A percentile compares a stretch with the other conserved stretches of the same genome.
Conservation (phyloP, 2,797 vertebrate genomes). For the Anisognathus igniventris region DNA sequence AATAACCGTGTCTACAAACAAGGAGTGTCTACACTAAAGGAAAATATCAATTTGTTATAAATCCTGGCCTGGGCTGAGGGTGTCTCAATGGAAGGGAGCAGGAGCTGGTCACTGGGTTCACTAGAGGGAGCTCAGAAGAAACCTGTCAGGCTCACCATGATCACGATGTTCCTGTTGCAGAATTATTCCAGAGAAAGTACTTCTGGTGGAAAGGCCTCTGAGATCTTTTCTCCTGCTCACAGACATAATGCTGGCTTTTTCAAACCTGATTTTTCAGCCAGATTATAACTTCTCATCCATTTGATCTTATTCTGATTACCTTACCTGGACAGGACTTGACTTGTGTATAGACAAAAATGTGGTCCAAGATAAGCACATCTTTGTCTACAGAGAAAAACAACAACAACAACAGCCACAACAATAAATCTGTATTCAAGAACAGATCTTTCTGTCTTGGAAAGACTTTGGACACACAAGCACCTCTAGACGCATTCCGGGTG, state of each 20-base stretch:
- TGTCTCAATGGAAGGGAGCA: background rate
- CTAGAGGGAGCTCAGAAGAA: conserved; percentile 66
- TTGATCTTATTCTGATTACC: background rate
- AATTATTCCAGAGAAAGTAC: background rate
- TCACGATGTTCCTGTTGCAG: background rate
- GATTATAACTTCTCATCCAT: background rate
- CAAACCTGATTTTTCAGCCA: background rate
- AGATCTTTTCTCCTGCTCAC: background rate
- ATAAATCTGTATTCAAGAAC: background rate
- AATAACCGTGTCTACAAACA: background rate
- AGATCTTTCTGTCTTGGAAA: background rate
- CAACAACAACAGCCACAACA: background rate
- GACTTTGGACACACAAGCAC: background rate
- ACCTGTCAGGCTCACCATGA: background rate
- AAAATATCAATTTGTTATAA: background rate
- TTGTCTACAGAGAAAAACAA: background rate
- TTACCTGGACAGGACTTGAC: background rate
- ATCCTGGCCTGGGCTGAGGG: background rate
- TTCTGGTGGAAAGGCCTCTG: background rate
- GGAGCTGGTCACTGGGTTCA: background rate
- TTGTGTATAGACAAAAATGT: background rate
- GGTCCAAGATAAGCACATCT: background rate
- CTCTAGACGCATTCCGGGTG: fast-evolving
- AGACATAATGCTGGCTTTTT: background rate
- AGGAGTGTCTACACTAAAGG: background rate